Evolutionary conservation across 2,113 vertebrate species (phyloP), one percentile per base, ranked within the genome.

Genomic region (Climacteris rufus): DNA sequence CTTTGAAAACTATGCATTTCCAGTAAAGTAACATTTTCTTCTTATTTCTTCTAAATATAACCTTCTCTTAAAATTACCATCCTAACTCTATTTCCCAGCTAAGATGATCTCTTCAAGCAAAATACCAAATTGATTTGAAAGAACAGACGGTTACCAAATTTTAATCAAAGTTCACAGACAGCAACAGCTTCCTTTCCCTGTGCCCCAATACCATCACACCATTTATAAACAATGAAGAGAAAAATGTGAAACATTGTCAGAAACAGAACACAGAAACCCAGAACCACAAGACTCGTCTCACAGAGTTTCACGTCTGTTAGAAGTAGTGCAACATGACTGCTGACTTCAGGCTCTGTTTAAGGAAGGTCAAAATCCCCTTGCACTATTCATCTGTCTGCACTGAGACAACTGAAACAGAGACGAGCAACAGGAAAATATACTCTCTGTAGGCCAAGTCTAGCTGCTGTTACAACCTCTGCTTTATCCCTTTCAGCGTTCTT

Each of bases 141-240:
- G 14, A 44, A 52, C 0, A 37, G 3, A n/a, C 0, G 0, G 14
- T 33, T 42, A 83, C 47, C 17, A 18, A 25, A 9, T 17, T 63
- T 61, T 66, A 45, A 33, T 21, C 22, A 27, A 70, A 82, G 50
- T 3, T 75, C 21, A 56, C 27, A 64, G n/a, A 13, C 7, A 49
- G 3, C 8, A 64, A 33, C 7, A 47, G 31, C 25, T 23, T 81
- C 25, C 20, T 24, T 56, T 30, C 6, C 33, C 13, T 27, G 0
- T 1, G 65, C 2, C 28, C n/a, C 6, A 13, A 27, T 11, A 79
- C 7, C 24, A 57, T 31, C 4, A 18, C 5, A n/a, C 3, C 3
- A 40, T 22, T 78, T 44, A 44, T 3, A 64, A 31, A 54, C 6
- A 33, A 40, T 2, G 10, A 22, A n/a, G 11, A 56, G 6, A 64